A percentile compares a stretch with the other conserved stretches of the same genome.
Conservation (phyloP, 2,888 invertebrate genomes). For the Synergus umbraculus region DNA sequence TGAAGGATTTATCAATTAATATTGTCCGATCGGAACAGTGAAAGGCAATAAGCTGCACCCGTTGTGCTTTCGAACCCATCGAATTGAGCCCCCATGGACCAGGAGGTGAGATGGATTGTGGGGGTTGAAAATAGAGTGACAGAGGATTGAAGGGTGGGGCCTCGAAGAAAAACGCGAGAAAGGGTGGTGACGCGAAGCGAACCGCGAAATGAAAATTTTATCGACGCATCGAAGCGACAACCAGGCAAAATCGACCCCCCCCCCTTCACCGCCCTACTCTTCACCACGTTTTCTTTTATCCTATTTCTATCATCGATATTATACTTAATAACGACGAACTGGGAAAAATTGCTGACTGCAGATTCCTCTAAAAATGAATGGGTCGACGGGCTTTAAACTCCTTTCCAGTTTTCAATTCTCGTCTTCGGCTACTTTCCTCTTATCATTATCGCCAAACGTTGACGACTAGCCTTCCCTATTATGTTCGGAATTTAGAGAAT, state of each 20-base stretch:
- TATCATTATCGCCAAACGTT: background rate
- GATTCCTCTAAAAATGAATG: background rate
- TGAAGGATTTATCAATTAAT: constrained; percentile 14
- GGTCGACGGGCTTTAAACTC: background rate
- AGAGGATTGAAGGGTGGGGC: constrained; percentile 17
- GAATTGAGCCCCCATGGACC: constrained; percentile 9
- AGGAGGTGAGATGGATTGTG: background rate
- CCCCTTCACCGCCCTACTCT: background rate
- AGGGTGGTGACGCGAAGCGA: constrained; percentile 51
- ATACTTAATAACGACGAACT: background rate
- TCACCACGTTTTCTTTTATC: background rate
- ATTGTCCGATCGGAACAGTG: constrained; percentile 7
- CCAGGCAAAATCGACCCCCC: constrained; percentile 11
- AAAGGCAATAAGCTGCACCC: background rate
- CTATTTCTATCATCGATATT: constrained; percentile 21
- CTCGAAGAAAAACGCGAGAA: constrained; percentile 40
- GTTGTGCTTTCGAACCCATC: constrained; percentile 14
- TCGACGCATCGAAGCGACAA: constrained; percentile 66
- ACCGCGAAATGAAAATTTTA: constrained; percentile 67
- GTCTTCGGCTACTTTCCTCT: background rate
- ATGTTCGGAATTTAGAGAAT: constrained; percentile 12
- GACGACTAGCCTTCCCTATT: background rate
- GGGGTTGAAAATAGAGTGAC: constrained; percentile 32
- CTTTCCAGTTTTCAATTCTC: background rate
- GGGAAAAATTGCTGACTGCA: background rate